A percentile compares a stretch with the other conserved stretches of the same genome.
Conservation (phyloP, 2,888 invertebrate genomes). For the Agonopterix alstromeriana region DNA sequence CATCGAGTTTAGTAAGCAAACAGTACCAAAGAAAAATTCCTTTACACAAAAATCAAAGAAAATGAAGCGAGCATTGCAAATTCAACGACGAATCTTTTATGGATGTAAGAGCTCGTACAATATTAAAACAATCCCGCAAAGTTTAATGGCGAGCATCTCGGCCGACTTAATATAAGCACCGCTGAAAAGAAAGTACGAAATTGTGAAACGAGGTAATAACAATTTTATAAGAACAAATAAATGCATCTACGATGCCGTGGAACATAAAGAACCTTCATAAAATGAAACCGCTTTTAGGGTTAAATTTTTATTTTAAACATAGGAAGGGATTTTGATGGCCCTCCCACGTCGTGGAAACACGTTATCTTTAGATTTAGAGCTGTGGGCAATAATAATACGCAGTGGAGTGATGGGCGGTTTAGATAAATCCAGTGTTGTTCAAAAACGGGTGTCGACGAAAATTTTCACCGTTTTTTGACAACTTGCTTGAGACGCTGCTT, state of each 20-base stretch:
- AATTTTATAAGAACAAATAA: constrained; percentile 60
- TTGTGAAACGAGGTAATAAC: constrained; percentile 45
- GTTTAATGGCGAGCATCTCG: constrained; percentile 25
- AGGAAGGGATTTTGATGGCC: constrained; percentile 71
- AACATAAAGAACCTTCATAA: constrained; percentile 56
- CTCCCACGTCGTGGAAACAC: constrained; percentile 54
- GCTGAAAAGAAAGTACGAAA: constrained; percentile 34
- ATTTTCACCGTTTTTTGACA: too few relatives aligned
- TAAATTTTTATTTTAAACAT: constrained; percentile 77
- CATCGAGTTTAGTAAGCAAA: too few relatives aligned
- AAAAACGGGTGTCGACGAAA: too few relatives aligned
- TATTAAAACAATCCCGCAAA: constrained; percentile 37
- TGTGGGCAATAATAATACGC: constrained; percentile 37
- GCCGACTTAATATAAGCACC: constrained; percentile 26
- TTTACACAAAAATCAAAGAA: constrained; percentile 4
- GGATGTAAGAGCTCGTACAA: constrained; percentile 24
- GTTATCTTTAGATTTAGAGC: constrained; percentile 67
- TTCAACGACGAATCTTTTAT: constrained; percentile 15
- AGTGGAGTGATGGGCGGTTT: too few relatives aligned
- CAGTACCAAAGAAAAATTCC: too few relatives aligned
- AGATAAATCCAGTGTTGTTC: too few relatives aligned
- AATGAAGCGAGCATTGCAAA: constrained; percentile 15
- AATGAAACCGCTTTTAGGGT: constrained; percentile 61
- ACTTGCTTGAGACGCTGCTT: too few relatives aligned
- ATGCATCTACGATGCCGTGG: constrained; percentile 45